Conservation (phyloP, 2,113 vertebrate species). For the Muntiacus muntjak region DNA sequence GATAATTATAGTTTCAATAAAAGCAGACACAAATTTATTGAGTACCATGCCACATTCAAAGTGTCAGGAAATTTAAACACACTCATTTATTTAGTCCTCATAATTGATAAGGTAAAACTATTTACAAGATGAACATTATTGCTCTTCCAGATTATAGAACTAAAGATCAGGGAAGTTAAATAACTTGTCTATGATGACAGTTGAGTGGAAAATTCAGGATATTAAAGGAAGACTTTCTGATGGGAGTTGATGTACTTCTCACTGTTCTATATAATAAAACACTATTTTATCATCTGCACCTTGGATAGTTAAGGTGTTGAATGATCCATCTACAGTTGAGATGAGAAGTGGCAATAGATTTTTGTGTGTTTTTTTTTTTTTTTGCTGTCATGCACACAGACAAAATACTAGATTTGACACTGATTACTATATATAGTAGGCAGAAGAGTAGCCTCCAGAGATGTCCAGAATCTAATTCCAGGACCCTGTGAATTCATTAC, state of each 20-base stretch:
- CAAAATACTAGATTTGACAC: background rate
- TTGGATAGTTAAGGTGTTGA: background rate
- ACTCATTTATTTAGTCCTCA: background rate
- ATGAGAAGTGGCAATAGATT: background rate
- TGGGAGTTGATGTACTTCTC: background rate
- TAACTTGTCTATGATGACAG: background rate
- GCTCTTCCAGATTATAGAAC: background rate
- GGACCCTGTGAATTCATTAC: background rate
- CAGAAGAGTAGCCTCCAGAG: background rate
- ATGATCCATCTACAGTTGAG: background rate
- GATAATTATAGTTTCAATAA: background rate
- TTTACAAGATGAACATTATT: background rate
- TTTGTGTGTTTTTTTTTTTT: background rate
- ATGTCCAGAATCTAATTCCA: background rate
- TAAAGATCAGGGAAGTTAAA: background rate
- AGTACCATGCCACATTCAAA: background rate
- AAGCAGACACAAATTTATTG: background rate
- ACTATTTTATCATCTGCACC: background rate
- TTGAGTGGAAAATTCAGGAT: background rate
- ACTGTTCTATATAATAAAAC: background rate
- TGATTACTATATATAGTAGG: background rate
- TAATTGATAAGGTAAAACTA: background rate
- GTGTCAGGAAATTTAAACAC: background rate
- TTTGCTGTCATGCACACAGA: background rate
- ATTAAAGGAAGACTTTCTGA: background rate